Evolutionary conservation across 2,888 invertebrate species (phyloP), one percentile per base, ranked within the genome.

Genomic region (Subacronicta megacephala): DNA sequence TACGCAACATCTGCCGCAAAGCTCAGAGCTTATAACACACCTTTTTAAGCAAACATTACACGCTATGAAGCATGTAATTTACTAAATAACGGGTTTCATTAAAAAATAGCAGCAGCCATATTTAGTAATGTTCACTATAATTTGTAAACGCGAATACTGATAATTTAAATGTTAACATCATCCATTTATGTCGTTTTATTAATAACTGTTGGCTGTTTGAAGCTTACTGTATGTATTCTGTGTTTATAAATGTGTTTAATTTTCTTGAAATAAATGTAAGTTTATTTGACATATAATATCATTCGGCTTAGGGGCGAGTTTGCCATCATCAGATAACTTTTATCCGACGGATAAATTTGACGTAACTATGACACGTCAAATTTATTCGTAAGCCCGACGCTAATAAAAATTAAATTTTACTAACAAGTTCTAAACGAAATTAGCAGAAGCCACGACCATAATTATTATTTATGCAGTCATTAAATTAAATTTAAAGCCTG

Each of bases 141-240:
- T 61, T 72, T 62, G 66, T 65, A 51, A 53, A 68, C 49, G 36
- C 51, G 38, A 37, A 37, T 46, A 35, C 37, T 26, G 69, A 77
- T 72, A 67, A 65, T 4, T 47, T 57, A 67, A 77, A 77, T 75
- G 72, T 70, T 74, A 75, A 62, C 43, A 51, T 63, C 46, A 40
- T 72, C 61, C 60, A 60, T 67, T 62, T 49, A 59, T 54, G 58
- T 57, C 47, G 35, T 33, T 52, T 55, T 52, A 55, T 55, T n/a
- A 58, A 57, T 12, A 29, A 38, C 33, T 33, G 46, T 51, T 33
- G 31, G 43, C 33, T 41, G n/a, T n/a, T 62, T 45, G 37, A 47
- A 33, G 63, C 26, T 47, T 20, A 35, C 23, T 31, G 33, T 31
- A 46, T 43, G n/a, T n/a, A n/a, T 44, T 17, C 37, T 18, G 53